Evolutionary conservation across 2,888 invertebrate species (phyloP).

Genomic region (Xestia sexstrigata): DNA sequence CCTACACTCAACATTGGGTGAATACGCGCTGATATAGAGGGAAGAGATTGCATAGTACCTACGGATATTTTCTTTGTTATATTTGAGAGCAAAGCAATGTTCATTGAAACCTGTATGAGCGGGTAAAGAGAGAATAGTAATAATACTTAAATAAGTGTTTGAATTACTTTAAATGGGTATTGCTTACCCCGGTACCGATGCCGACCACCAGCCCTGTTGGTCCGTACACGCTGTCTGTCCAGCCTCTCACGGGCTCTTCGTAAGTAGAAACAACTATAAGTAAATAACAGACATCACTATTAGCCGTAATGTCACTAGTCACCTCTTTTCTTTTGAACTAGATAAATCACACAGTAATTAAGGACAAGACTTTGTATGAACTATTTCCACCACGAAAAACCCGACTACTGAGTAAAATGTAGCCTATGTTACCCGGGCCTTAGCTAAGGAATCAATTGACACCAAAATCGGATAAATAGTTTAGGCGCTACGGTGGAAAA

Average conservation of each 20-base stretch:
- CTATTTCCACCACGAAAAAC: too few relatives aligned
- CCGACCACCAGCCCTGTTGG: conserved; percentile 94
- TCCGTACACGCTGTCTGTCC: conserved; percentile 98
- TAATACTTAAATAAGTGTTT: not conserved
- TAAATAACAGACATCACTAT: not conserved
- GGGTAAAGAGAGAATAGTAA: not conserved
- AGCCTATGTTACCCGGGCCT: too few relatives aligned
- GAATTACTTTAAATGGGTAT: not conserved
- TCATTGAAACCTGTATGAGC: not conserved
- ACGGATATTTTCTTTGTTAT: not conserved
- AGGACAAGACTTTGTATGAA: not conserved
- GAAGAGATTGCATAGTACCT: not conserved
- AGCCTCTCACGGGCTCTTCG: conserved; percentile 94
- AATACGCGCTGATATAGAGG: too few relatives aligned
- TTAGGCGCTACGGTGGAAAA: too few relatives aligned
- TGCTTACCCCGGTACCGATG: conserved; percentile 92
- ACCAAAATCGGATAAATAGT: too few relatives aligned
- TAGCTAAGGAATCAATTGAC: too few relatives aligned
- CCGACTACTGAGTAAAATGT: too few relatives aligned
- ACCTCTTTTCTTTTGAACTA: not conserved
- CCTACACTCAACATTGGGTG: not conserved
- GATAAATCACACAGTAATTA: not conserved
- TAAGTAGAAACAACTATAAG: conserved; percentile 91
- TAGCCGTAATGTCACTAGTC: not conserved
- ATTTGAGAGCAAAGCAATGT: not conserved